These are phyloP conservation scores for Pitangus sulphuratus DNA, from an alignment of 2,797 vertebrate species.

Conservation along the genomic window DNA sequence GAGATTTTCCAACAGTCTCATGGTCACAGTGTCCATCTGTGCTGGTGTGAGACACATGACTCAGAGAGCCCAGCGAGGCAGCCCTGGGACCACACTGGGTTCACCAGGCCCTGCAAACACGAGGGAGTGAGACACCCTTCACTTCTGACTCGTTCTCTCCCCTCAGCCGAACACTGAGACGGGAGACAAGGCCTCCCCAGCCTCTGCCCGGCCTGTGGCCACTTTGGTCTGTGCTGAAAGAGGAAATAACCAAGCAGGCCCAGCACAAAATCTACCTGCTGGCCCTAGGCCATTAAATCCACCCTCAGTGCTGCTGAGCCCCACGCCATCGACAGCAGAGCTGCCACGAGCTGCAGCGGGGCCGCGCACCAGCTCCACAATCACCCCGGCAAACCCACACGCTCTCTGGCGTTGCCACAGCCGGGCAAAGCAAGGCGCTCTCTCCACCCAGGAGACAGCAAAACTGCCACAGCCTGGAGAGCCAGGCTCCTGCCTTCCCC, in stretches of 20 bases:
- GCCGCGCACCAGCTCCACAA: fast-evolving
- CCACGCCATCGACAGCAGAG: neutral
- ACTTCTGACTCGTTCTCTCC: neutral
- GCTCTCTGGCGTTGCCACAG: neutral
- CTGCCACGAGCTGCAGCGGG: fast-evolving
- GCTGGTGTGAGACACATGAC: neutral
- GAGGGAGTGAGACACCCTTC: neutral
- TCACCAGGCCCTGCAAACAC: neutral
- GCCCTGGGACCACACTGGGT: neutral
- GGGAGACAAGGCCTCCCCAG: neutral
- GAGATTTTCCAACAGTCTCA: neutral
- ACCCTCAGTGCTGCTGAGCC: neutral
- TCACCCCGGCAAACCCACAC: fast-evolving
- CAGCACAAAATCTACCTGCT: neutral
- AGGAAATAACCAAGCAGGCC: neutral
- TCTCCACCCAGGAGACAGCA: fast-evolving
- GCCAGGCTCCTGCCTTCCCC: neutral
- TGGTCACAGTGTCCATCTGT: fast-evolving
- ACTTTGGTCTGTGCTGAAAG: neutral
- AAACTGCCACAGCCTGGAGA: fast-evolving
- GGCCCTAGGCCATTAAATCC: neutral
- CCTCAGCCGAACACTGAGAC: neutral
- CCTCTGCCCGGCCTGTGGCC: neutral
- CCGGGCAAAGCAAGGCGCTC: fast-evolving
- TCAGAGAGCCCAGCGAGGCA: neutral